These are phyloP conservation scores for Saturnia pavonia DNA, from an alignment of 2,888 invertebrate genomes.

Conservation along the genomic window DNA sequence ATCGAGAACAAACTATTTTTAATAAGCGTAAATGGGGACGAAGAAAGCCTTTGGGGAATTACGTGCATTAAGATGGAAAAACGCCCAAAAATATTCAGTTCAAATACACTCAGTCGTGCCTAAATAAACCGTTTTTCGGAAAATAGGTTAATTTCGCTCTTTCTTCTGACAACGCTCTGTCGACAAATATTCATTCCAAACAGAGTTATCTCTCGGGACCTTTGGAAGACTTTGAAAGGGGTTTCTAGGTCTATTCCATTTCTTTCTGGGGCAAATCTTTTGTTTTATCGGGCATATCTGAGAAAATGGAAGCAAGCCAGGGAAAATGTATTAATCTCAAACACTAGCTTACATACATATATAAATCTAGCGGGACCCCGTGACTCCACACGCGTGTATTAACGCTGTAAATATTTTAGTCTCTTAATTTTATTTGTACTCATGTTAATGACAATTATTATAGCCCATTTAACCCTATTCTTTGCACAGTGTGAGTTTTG, in stretches of 20 bases:
- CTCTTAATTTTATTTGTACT: too few relatives aligned
- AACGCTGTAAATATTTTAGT: too few relatives aligned
- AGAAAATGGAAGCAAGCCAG: not conserved
- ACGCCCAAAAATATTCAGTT: not conserved
- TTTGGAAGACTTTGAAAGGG: conserved; percentile 15
- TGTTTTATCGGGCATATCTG: conserved; percentile 12
- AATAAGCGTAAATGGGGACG: not conserved
- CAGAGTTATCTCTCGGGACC: conserved; percentile 47
- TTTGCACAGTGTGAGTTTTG: too few relatives aligned
- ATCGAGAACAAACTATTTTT: not conserved
- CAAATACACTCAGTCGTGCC: not conserved
- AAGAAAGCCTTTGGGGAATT: not conserved
- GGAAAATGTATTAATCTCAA: conserved; percentile 10
- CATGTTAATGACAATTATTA: too few relatives aligned
- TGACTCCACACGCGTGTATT: too few relatives aligned
- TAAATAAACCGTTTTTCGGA: conserved; percentile 3
- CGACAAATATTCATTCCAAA: conserved; percentile 42
- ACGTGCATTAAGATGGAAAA: conserved; percentile 3
- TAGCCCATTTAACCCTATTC: too few relatives aligned
- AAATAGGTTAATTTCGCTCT: conserved; percentile 17
- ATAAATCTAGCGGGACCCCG: not conserved
- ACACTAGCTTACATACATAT: not conserved
- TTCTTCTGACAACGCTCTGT: conserved; percentile 5
- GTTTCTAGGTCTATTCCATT: conserved; percentile 16
- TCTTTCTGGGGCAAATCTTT: conserved; percentile 14